Evolutionary conservation across 2,888 invertebrate species (phyloP).

Genomic region (Galeruca laticollis): DNA sequence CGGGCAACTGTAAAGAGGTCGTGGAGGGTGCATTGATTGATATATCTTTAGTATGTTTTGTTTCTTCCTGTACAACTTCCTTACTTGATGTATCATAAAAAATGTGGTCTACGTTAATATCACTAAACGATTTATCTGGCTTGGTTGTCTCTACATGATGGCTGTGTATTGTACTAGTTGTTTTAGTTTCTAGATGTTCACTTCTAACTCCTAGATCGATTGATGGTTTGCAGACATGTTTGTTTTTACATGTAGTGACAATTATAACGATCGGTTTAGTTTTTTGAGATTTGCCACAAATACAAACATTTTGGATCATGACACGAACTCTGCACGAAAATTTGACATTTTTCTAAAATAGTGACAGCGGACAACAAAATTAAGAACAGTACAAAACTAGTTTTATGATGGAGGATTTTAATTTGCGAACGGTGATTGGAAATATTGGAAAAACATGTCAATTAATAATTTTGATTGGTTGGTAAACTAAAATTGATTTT

Average conservation of each 20-base stretch:
- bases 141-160: neutral
- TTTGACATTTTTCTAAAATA: conserved; percentile 10
- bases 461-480: neutral
- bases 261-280: conserved; percentile 43
- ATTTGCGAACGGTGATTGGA: too few relatives aligned
- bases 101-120: neutral
- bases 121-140: neutral
- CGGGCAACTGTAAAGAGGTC: neutral
- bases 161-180: neutral
- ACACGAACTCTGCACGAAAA: conserved; percentile 8
- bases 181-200: neutral
- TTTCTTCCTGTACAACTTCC: neutral
- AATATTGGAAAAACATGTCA: neutral
- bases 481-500: neutral
- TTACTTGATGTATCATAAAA: conserved; percentile 7
- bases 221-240: conserved; percentile 20
- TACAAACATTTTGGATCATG: conserved; percentile 12
- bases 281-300: conserved; percentile 24
- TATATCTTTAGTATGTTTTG: conserved; percentile 2
- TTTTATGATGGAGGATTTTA: neutral
- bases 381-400: neutral
- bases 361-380: conserved; percentile 1
- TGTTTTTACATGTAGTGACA: conserved; percentile 42
- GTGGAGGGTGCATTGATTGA: conserved; percentile 10
- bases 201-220: neutral